Evolutionary conservation across 2,113 vertebrate species (phyloP).

Genomic region (Dromaius novaehollandiae): DNA sequence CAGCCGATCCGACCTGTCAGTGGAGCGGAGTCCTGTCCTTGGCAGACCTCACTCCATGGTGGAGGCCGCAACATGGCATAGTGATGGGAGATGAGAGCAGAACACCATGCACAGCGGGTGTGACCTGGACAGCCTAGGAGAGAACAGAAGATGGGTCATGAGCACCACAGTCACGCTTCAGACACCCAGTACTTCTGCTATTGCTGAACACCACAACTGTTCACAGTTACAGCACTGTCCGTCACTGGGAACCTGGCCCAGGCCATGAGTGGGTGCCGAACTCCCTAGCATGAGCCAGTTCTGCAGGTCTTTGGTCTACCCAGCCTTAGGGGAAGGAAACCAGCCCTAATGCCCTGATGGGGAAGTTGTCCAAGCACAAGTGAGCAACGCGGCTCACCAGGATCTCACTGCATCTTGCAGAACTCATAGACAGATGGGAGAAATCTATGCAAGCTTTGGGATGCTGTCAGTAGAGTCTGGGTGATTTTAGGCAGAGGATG

Average conservation of each 20-base stretch:
- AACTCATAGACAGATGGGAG: not conserved
- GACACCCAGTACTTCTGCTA: not conserved
- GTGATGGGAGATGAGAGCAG: not conserved
- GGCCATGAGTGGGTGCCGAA: not conserved
- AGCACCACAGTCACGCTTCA: not conserved
- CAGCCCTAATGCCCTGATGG: not conserved
- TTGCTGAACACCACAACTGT: accelerated
- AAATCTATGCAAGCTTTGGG: not conserved
- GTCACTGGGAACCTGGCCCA: not conserved
- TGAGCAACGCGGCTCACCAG: not conserved
- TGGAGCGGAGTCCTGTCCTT: not conserved
- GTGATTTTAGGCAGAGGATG: not conserved
- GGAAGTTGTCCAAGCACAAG: not conserved
- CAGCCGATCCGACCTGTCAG: not conserved
- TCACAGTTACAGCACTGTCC: not conserved
- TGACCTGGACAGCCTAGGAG: not conserved
- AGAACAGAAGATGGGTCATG: not conserved
- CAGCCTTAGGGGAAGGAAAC: not conserved
- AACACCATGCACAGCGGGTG: accelerated
- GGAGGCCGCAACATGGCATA: not conserved
- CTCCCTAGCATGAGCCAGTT: not conserved
- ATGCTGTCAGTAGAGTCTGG: not conserved
- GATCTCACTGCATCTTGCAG: not conserved
- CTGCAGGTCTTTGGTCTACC: not conserved
- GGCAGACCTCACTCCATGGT: not conserved